These are phyloP conservation scores for Reinhardtius hippoglossoides DNA, from an alignment of 2,113 vertebrate species.

Conservation along the genomic window DNA sequence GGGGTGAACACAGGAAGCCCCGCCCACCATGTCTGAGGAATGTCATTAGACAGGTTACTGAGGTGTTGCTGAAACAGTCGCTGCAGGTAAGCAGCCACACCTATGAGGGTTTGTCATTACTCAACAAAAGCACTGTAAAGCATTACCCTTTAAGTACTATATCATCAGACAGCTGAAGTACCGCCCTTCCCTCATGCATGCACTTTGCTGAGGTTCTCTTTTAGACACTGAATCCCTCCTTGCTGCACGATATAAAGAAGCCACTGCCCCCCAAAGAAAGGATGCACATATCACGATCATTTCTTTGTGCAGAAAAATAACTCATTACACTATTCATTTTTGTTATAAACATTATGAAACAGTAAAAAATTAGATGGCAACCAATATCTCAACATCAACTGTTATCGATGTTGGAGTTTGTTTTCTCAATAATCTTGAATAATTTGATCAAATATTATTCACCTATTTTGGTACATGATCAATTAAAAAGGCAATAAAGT, in stretches of 20 bases:
- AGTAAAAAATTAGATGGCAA: not conserved
- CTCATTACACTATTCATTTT: not conserved
- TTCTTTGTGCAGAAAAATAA: too few species aligned
- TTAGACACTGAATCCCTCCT: too few species aligned
- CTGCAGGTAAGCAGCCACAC: conserved; percentile 51
- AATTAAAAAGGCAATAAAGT: too few species aligned
- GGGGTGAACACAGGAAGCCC: conserved; percentile 9
- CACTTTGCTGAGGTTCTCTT: not conserved
- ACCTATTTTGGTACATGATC: too few species aligned
- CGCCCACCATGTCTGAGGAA: conserved; percentile 18
- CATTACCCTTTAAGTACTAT: conserved; percentile 27
- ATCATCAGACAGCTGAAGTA: not conserved
- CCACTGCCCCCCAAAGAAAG: too few species aligned
- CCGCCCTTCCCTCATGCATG: not conserved
- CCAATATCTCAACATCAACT: not conserved
- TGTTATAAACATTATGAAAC: not conserved
- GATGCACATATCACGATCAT: too few species aligned
- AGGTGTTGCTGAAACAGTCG: conserved; percentile 34
- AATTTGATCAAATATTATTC: too few species aligned
- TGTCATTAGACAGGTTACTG: conserved; percentile 53
- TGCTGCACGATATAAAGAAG: too few species aligned
- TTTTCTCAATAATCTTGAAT: not conserved
- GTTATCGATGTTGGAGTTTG: not conserved
- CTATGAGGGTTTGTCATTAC: conserved; percentile 32
- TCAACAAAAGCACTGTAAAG: conserved; percentile 43